Base-by-base conservation (phyloP, 2,113 vertebrate genomes). In the Pteronura brasiliensis region DNA sequence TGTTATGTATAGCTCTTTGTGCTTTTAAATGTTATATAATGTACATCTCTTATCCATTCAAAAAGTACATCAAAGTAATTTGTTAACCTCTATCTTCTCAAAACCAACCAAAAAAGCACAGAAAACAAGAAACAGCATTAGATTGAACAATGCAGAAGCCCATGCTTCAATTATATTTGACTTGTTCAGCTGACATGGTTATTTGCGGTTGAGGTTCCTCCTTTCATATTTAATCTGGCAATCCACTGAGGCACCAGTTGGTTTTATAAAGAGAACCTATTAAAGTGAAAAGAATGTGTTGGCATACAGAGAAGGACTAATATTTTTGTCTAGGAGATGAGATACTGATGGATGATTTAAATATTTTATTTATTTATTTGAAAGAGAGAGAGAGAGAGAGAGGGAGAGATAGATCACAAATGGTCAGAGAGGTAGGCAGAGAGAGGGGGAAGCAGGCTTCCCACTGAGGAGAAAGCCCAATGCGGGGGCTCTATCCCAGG, bases 281-380 rank as follows among this genome's bases (percentile, higher is more conserved):
- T 92, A 67, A 88, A 18, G 7, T 88, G 36, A 52, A 90, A 52
- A 93, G 61, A 67, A 65, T 52, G 15, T 42, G 59, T 72, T 95
- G 61, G 39, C 34, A 92, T 69, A 67, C 3, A 36, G 14, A 63
- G 12, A 96, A 96, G 72, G 29, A 77, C 39, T 85, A 67, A 34
- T 67, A 63, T 44, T 88, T 90, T 81, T 85, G 6, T 79, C n/a
- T 86, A 93, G 31, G 23, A 86, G n/a, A 95, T 96, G 39, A 97
- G n/a, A 47, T 74, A 71, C 36, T 77, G n/a, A 86, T 88, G 47
- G 10, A 79, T 85, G 6, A 79, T 97, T 96, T 89, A 11, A 96
- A 90, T 39, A 69, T 80, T 80, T 96, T 76, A 72, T 55, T 55
- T 52, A 52, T 52, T 52, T 55, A 55, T 55, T 55, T 55, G 52